Conservation (phyloP, 2,113 vertebrate genomes). For the Silurus meridionalis region DNA sequence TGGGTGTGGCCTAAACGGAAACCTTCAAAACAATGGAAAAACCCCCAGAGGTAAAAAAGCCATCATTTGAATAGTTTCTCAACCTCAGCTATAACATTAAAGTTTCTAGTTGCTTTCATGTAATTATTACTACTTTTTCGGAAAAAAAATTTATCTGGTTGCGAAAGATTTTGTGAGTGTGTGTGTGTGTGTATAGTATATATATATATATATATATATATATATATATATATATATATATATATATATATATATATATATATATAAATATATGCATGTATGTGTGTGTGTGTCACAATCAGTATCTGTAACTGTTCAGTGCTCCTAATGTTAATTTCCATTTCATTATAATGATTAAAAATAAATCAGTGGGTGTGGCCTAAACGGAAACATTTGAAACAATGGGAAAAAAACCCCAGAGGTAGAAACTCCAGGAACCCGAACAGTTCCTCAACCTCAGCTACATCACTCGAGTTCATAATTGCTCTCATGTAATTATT, state of each 20-base stretch:
- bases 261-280: too few species aligned
- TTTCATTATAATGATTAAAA: neutral
- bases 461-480: too few species aligned
- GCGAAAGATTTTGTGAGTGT: too few species aligned
- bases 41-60: neutral
- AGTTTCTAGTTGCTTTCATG: neutral
- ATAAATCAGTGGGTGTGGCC: neutral
- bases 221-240: too few species aligned
- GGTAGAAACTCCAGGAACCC: neutral
- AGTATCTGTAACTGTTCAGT: neutral
- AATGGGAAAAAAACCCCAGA: neutral
- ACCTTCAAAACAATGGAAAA: neutral
- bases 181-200: too few species aligned
- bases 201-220: too few species aligned
- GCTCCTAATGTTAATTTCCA: neutral
- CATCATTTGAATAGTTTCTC: neutral
- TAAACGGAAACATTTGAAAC: neutral
- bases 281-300: neutral
- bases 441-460: too few species aligned
- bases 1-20: neutral
- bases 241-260: too few species aligned
- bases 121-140: neutral
- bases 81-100: neutral
- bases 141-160: too few species aligned
- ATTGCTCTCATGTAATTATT: too few species aligned